A percentile compares a stretch with the other conserved stretches of the same genome.
Evolutionary conservation across 2,888 invertebrate genomes (phyloP).

Genomic region (Tortricodes alternella): DNA sequence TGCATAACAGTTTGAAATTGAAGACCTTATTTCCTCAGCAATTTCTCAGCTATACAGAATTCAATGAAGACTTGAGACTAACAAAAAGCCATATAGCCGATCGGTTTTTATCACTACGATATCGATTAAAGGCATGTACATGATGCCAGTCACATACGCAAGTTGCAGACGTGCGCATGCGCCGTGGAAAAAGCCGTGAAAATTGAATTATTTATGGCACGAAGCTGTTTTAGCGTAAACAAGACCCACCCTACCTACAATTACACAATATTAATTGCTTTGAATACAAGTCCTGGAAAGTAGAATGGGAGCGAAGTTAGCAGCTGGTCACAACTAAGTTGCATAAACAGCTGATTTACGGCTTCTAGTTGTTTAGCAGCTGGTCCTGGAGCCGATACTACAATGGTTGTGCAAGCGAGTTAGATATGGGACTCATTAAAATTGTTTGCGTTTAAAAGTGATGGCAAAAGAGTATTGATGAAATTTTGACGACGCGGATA

Average conservation of each 20-base stretch:
- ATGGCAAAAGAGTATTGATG: too few species aligned
- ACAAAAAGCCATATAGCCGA: too few species aligned
- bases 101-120: too few species aligned
- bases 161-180: too few species aligned
- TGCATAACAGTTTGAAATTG: slow-evolving; percentile 14
- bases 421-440: slow-evolving; percentile 11
- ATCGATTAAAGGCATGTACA: too few species aligned
- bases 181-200: too few species aligned
- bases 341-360: slow-evolving; percentile 29
- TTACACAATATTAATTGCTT: slow-evolving; percentile 25
- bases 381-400: slow-evolving; percentile 9
- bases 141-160: too few species aligned
- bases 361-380: slow-evolving; percentile 14
- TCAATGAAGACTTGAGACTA: neutral
- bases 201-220: too few species aligned
- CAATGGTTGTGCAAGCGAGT: slow-evolving; percentile 19
- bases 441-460: slow-evolving; percentile 3
- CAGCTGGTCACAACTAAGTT: slow-evolving; percentile 27
- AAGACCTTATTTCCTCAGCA: slow-evolving; percentile 2
- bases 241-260: slow-evolving; percentile 17
- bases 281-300: slow-evolving; percentile 25
- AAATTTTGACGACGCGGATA: too few species aligned
- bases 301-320: slow-evolving; percentile 24
- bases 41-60: slow-evolving; percentile 2
- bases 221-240: neutral